Conservation (phyloP, 2,888 invertebrate species). For the Thysanoteuthis rhombus region DNA sequence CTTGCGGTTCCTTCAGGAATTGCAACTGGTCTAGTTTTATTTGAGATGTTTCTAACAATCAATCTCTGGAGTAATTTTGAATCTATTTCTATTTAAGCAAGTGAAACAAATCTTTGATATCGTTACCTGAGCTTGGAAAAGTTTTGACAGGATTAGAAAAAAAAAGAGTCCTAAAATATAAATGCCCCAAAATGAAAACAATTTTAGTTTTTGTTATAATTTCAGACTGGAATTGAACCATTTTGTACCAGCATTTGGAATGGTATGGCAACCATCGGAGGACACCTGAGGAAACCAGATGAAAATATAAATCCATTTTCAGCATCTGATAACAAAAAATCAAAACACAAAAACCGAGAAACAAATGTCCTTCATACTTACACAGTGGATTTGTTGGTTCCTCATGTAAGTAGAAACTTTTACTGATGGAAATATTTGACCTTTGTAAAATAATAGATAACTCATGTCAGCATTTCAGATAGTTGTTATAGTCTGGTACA, state of each 20-base stretch:
- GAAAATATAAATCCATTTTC: slow-evolving; percentile 47
- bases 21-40: no score
- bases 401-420: slow-evolving; percentile 43
- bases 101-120: no score
- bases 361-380: slow-evolving; percentile 39
- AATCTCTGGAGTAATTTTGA: no score
- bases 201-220: slow-evolving; percentile 24
- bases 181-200: neutral
- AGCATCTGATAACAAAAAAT: slow-evolving; percentile 44
- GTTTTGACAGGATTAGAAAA: neutral
- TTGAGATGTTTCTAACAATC: no score
- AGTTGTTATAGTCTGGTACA: no score
- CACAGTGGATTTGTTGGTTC: slow-evolving; percentile 51
- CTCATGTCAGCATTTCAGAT: no score
- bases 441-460: neutral
- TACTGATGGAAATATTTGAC: neutral
- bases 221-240: slow-evolving; percentile 54
- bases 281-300: slow-evolving; percentile 75
- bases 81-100: no score
- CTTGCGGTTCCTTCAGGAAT: no score
- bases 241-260: slow-evolving; percentile 52
- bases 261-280: slow-evolving; percentile 79
- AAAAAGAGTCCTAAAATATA: neutral
- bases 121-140: no score
- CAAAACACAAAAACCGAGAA: slow-evolving; percentile 47